Evolutionary conservation across 2,888 invertebrate genomes (phyloP), one percentile per base, ranked within the genome.

Genomic region (Leptinotarsa rubiginosa): DNA sequence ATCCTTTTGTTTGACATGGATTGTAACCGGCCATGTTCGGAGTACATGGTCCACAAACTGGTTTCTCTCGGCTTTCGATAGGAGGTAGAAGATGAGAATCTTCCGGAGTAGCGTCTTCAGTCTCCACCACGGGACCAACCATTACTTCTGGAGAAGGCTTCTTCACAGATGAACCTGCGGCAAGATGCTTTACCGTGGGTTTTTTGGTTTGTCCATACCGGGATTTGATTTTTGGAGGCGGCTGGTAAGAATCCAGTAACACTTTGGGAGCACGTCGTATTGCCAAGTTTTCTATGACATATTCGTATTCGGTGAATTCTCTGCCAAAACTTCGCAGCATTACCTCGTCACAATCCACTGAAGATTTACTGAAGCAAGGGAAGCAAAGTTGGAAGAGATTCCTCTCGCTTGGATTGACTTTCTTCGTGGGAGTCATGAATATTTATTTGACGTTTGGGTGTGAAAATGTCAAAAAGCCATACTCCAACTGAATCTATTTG

Each of bases 271-370:
- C 80, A 22, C 77, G 73, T 64, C 77, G 75, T 25, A 82, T 80
- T 3, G 80, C 79, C 69, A 81, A 65, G 69, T 82, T 82, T 70
- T 82, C 82, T 50, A 82, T 78, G 10, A 82, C 79, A 66, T 80
- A 82, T 69, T 82, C 82, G 70, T 79, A 82, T 22, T 81, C 81
- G 1, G 80, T 78, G 74, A 80, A 80, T 50, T 81, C 80, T 50
- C 72, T 75, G 1, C 78, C 78, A 56, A 81, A 81, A 62, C 72
- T 74, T 25, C 78, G 73, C n/a, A 74, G 69, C 59, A 79, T 74
- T 13, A 76, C 67, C 47, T 81, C 79, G 69, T 79, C 76, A 56
- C 75, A 69, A 18, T 77, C 73, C 54, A 72, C 56, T 16, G 74
- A 62, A 41, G 77, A 62, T 18, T 59, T 52, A 67, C 75, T 74